Base-by-base conservation (phyloP, 2,797 vertebrate genomes). In the Rhadinocentrus ornatus region DNA sequence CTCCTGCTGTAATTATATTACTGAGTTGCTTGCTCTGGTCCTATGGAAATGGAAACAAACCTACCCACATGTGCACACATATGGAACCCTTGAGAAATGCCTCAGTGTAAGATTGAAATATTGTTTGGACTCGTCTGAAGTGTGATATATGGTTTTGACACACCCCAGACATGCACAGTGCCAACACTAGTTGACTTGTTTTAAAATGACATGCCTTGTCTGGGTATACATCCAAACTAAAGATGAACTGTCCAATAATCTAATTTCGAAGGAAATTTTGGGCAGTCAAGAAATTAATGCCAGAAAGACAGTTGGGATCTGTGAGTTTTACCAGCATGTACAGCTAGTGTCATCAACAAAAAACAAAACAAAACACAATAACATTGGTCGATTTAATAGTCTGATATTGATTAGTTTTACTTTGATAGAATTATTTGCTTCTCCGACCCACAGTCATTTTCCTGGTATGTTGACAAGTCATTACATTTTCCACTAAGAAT, bases 1-100 rank as follows among this genome's bases (percentile, higher is more conserved):
- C 71, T 71, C 68, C 67, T 73, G 32, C 73, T 26, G 59, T 61
- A 68, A 77, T 72, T 67, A 78, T 71, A 73, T 71, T 81, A 35
- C 69, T 61, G 67, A 74, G 73, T 62, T 64, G 20, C 84, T 70
- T 15, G 32, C 75, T 80, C 80, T 67, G 69, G 27, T 56, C 50
- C 24, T 20, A 20, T 18, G 27, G 16, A 55, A 3, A 52, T 55
- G 58, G 62, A 62, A 71, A 66, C 64, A 57, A 60, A 58, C 27
- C 37, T 22, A 34, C 57, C 27, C 52, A 69, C 46, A 63, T 20
- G 41, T 10, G 39, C 53, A 65, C 4, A 62, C 24, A 18, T 53
- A 48, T 39, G 58, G 7, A 53, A 57, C 55, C 69, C 35, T 15
- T 39, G 34, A 62, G 71, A 81, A 56, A 59, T 61, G 29, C 57